Percentiles rank a stretch among this genome's conserved stretches.
These are phyloP conservation scores for Masnerella sp. DNA, from an alignment of 2,888 invertebrate genomes.

Conservation along the genomic window DNA sequence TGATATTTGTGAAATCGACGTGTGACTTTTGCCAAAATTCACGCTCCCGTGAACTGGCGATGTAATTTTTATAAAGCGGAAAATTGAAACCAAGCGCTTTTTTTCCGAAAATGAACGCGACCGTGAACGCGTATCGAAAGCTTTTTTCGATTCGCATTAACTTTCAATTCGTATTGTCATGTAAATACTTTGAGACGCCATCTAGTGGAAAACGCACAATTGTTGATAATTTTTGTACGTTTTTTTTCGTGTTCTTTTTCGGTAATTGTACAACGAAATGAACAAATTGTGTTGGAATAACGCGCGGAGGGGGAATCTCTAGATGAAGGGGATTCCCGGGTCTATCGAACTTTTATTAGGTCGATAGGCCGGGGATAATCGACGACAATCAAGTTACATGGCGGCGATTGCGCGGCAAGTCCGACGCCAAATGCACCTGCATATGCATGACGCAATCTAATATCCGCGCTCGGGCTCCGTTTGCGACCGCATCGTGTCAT, in stretches of 20 bases:
- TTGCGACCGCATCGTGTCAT: constrained; percentile 73
- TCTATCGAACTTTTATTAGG: constrained; percentile 72
- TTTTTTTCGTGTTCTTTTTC: too few relatives aligned
- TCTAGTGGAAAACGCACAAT: too few relatives aligned
- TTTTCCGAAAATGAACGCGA: background rate
- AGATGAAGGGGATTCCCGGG: too few relatives aligned
- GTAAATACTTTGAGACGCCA: too few relatives aligned
- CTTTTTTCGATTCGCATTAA: too few relatives aligned
- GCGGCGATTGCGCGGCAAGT: constrained; percentile 71
- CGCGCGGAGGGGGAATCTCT: too few relatives aligned
- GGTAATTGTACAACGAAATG: too few relatives aligned
- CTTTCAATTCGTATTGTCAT: too few relatives aligned
- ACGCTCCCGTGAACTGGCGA: constrained; percentile 3
- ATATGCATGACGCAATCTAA: constrained; percentile 77
- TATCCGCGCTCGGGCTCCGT: constrained; percentile 66
- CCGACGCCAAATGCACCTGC: constrained; percentile 74
- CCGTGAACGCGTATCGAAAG: background rate
- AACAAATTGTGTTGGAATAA: too few relatives aligned
- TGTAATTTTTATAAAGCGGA: constrained; percentile 34
- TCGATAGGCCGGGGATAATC: constrained; percentile 72
- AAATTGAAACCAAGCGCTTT: constrained; percentile 13
- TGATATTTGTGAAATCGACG: constrained; percentile 22
- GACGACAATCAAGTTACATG: constrained; percentile 76
- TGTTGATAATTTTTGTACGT: too few relatives aligned
- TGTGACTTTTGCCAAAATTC: constrained; percentile 25